Base-by-base conservation (phyloP, 1,140 invertebrate species). In the Aphaenogaster ashmeadi region DNA sequence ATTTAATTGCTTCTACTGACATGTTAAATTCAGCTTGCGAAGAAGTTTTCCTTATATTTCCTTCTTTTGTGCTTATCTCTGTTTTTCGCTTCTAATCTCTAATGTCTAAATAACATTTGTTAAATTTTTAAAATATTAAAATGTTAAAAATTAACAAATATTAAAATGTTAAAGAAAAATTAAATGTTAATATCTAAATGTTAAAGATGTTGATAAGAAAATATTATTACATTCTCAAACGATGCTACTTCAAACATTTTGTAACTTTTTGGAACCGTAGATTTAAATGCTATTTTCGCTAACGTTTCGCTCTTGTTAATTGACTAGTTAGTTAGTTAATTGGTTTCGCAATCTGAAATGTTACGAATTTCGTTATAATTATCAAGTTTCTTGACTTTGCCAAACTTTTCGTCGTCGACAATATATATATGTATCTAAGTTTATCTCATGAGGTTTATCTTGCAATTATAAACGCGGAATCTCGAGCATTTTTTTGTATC, bases 391-490 rank as follows among this genome's bases (percentile, higher is more conserved):
- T 56, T 56, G 33, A 27, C 27, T 27, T 50, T 52, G 4, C 13
- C 15, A 52, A 52, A 52, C 13, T 52, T 52, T 52, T 52, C 13
- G 47, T 15, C 2, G 13, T 27, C 27, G 27, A 27, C 27, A 27
- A 27, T 27, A 27, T 27, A 27, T 0, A 27, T 27, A 27, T 27
- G 27, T 27, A 27, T 27, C 27, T 27, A 27, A 27, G 0, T 27
- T 27, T 27, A 27, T 27, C 27, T 27, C 27, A 27, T 27, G 27
- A 27, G 27, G 27, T 27, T 27, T 27, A 13, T 52, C 15, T 56
- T 44, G 4, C 69, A 67, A 83, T 69, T 33, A 21, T 81, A 80
- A 56, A 54, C 5, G n/a, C 6, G 33, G 38, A 71, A 1, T 8
- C 36, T 56, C 4, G 3, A 41, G 56, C 13, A 58, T 58, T n/a